Conservation (phyloP, 2,888 invertebrate species). For the Nezara viridula region DNA sequence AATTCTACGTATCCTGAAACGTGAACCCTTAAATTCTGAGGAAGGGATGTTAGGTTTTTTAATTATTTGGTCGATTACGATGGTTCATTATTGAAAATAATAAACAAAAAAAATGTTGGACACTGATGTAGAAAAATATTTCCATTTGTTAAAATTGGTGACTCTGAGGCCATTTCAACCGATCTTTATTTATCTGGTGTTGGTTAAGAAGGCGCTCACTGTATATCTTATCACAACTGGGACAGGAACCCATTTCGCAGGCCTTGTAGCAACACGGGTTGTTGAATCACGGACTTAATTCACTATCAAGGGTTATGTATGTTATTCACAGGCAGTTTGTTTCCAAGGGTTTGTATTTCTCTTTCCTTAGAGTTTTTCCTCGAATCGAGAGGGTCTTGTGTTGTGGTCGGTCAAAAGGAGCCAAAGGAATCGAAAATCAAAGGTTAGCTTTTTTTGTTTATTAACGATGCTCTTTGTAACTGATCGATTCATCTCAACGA, state of each 20-base stretch:
- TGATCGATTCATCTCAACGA: background rate
- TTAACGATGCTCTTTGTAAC: background rate
- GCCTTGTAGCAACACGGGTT: background rate
- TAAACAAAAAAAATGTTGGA: no score
- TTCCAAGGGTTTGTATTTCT: background rate
- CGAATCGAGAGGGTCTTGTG: background rate
- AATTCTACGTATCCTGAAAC: no score
- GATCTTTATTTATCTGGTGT: background rate
- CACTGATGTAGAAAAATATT: no score
- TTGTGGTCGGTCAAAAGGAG: background rate
- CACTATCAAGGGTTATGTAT: background rate
- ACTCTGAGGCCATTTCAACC: background rate
- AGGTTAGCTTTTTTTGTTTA: background rate
- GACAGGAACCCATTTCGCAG: background rate
- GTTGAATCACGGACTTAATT: constrained; percentile 4
- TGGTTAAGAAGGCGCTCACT: background rate
- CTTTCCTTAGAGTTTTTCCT: background rate
- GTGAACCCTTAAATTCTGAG: no score
- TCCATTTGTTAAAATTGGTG: no score
- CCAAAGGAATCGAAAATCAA: background rate
- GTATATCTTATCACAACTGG: background rate
- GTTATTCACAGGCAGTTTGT: background rate
- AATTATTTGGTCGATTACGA: no score
- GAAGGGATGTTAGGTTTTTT: no score
- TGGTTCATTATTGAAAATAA: no score